Evolutionary conservation across 1,140 invertebrate genomes (phyloP).

Genomic region (Zeugodacus cucurbitae): DNA sequence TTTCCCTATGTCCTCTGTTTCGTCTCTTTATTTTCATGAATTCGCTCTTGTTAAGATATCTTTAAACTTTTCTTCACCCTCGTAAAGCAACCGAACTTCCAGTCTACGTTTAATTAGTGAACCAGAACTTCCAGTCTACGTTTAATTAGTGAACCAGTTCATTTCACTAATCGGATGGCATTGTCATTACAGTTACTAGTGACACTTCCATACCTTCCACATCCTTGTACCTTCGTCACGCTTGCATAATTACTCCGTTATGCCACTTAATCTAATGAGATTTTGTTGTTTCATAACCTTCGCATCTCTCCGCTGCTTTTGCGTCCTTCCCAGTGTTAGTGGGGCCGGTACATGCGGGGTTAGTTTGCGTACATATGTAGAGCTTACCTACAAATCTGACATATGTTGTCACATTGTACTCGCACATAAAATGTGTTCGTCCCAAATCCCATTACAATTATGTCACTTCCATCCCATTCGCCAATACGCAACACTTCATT

Average conservation of each 20-base stretch:
- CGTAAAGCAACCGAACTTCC: no score
- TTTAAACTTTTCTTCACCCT: no score
- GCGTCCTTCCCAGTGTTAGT: background rate
- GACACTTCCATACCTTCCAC: background rate
- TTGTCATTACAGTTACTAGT: background rate
- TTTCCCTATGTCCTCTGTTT: no score
- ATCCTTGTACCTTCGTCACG: background rate
- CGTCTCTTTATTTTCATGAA: no score
- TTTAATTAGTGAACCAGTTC: background rate
- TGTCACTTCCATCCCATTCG: background rate
- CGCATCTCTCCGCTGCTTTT: background rate
- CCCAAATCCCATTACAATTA: slow-evolving; percentile 20
- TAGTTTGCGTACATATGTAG: background rate
- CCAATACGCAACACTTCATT: background rate
- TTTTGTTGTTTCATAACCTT: background rate
- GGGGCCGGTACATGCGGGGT: background rate
- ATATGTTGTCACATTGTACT: slow-evolving; percentile 4
- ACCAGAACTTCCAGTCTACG: no score
- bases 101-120: no score
- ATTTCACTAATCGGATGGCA: background rate
- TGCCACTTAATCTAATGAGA: slow-evolving; percentile 12
- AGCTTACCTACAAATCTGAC: background rate
- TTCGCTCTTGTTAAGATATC: no score
- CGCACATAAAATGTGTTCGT: background rate
- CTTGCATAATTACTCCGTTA: slow-evolving; percentile 1